phyloP scores from a whole-genome alignment of 2,888 invertebrate genomes.

The Dryococelus australis region DNA sequence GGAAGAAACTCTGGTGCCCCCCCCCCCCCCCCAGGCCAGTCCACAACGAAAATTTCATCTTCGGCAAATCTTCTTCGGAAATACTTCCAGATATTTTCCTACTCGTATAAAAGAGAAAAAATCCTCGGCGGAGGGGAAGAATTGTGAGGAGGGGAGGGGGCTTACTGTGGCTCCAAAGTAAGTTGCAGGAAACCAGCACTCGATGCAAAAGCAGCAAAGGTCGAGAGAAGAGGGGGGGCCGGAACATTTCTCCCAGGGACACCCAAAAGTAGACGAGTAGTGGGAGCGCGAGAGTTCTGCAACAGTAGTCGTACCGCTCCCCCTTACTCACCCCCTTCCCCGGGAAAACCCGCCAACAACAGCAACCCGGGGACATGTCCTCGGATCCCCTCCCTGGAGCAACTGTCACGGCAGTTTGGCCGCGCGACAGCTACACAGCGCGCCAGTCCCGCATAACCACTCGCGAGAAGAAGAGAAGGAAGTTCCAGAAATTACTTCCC shows the following conservation, averaged over 20 bases:
- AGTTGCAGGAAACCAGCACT: slow-evolving; percentile 2
- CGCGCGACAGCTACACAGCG: not conserved
- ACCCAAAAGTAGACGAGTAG: not conserved
- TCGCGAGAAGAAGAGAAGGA: not conserved
- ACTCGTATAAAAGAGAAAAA: not conserved
- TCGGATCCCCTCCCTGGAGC: not conserved
- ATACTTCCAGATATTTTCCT: slow-evolving; percentile 3
- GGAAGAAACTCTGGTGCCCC: not conserved
- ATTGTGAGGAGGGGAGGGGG: not conserved
- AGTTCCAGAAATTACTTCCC: not conserved
- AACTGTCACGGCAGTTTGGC: not conserved
- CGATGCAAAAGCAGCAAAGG: not conserved
- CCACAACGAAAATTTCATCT: not conserved
- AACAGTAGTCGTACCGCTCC: not conserved
- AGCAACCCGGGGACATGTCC: not conserved
- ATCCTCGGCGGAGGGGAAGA: no score
- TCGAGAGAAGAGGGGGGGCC: not conserved
- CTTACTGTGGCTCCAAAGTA: not conserved
- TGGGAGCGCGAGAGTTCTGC: not conserved
- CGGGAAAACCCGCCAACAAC: no score
- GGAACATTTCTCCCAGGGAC: not conserved
- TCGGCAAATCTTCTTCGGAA: slow-evolving; percentile 10
- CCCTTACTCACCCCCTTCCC: not conserved
- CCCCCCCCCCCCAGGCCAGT: no score
- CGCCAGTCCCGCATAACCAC: not conserved